phyloP scores from a whole-genome alignment of 2,797 vertebrate genomes.

The Pseudopleuronectes americanus region DNA sequence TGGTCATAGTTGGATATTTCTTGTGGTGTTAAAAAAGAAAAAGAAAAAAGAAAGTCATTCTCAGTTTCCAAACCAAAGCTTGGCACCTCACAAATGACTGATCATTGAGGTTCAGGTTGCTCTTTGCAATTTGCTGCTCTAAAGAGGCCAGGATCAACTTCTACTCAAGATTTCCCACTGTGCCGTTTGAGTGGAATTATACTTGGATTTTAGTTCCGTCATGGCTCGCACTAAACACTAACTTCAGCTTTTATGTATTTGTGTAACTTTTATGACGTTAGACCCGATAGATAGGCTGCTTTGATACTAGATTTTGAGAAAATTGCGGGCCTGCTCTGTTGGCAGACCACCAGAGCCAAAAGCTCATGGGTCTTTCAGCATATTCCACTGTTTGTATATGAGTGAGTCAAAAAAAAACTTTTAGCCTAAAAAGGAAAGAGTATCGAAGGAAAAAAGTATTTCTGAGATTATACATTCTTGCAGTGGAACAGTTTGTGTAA shows the following conservation, averaged over 20 bases:
- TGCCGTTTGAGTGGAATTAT: slow-evolving; percentile 23
- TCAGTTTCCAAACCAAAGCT: background rate
- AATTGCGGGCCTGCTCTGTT: slow-evolving; percentile 33
- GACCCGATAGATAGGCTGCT: slow-evolving; percentile 41
- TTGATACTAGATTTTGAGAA: slow-evolving; percentile 37
- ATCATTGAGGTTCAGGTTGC: slow-evolving; percentile 14
- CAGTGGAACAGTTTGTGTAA: slow-evolving; percentile 11
- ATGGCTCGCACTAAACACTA: slow-evolving; percentile 18
- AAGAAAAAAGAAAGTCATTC: background rate
- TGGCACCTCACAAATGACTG: background rate
- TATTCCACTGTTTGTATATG: slow-evolving; percentile 41
- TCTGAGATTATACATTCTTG: slow-evolving; percentile 15
- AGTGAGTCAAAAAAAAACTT: background rate
- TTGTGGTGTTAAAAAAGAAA: background rate
- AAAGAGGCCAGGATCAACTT: background rate
- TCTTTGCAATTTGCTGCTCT: background rate
- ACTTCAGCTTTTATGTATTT: slow-evolving; percentile 34
- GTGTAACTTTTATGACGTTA: slow-evolving; percentile 36
- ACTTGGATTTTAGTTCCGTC: background rate
- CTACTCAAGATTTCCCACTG: slow-evolving; percentile 6
- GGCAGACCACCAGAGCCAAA: slow-evolving; percentile 37
- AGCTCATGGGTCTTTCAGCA: slow-evolving; percentile 43
- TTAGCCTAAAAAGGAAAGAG: slow-evolving; percentile 10
- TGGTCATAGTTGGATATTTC: background rate
- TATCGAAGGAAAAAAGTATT: slow-evolving; percentile 11